Conservation (phyloP, 2,888 invertebrate species). For the Meta bourneti region DNA sequence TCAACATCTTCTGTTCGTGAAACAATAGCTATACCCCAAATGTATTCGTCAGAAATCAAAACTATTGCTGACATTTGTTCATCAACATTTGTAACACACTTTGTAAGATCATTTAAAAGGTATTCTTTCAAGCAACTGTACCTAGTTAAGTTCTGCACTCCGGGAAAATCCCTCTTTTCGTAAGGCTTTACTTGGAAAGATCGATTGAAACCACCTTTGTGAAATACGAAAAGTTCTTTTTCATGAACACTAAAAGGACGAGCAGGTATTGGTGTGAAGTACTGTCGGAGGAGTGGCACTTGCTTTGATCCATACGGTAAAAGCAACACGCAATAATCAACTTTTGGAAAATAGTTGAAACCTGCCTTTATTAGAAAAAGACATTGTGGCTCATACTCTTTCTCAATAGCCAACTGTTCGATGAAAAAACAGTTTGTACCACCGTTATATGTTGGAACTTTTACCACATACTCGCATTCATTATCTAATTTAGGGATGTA, state of each 20-base stretch:
- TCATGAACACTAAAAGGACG: slow-evolving; percentile 55
- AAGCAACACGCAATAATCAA: slow-evolving; percentile 55
- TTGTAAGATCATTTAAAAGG: slow-evolving; percentile 38
- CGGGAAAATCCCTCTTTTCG: neutral
- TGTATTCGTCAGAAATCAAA: slow-evolving; percentile 11
- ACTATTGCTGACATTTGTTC: neutral
- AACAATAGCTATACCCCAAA: slow-evolving; percentile 54
- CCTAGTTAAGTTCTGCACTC: slow-evolving; percentile 29
- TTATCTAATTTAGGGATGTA: neutral
- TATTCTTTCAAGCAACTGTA: slow-evolving; percentile 63
- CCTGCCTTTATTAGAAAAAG: slow-evolving; percentile 50
- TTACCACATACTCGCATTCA: neutral
- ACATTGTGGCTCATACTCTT: slow-evolving; percentile 52
- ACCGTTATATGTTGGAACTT: slow-evolving; percentile 48
- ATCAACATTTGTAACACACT: neutral
- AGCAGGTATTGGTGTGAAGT: slow-evolving; percentile 51
- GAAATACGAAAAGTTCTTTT: slow-evolving; percentile 67
- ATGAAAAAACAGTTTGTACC: slow-evolving; percentile 47
- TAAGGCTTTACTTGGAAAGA: slow-evolving; percentile 21
- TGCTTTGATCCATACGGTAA: slow-evolving; percentile 66
- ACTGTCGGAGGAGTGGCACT: slow-evolving; percentile 34
- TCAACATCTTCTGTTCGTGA: slow-evolving; percentile 16
- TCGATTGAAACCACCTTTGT: slow-evolving; percentile 40
- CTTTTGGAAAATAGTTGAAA: slow-evolving; percentile 53
- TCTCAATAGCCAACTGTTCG: slow-evolving; percentile 67